A percentile compares a stretch with the other conserved stretches of the same genome.
Evolutionary conservation across 2,113 vertebrate species (phyloP).

Genomic region (Xyrauchen texanus): DNA sequence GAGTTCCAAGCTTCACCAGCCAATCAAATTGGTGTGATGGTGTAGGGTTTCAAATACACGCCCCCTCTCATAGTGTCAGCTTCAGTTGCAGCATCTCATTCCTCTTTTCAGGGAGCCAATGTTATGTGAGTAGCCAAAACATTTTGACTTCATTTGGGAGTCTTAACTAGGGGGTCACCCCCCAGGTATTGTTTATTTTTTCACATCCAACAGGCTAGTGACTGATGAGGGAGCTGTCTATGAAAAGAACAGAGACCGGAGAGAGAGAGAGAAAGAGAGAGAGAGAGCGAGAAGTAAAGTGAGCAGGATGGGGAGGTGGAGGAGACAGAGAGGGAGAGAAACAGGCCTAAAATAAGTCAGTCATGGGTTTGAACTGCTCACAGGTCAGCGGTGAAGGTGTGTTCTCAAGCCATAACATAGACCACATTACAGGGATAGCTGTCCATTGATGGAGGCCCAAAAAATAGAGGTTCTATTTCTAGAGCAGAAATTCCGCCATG

Average conservation of each 20-base stretch:
- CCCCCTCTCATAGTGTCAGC: too few relatives aligned
- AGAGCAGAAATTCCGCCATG: constrained; percentile 72
- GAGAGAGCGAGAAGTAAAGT: constrained; percentile 9
- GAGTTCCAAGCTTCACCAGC: too few relatives aligned
- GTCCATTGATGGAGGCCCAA: constrained; percentile 63
- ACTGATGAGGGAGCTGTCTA: constrained; percentile 68
- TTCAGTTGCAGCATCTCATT: too few relatives aligned
- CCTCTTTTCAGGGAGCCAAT: too few relatives aligned
- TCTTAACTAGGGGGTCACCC: constrained; percentile 42
- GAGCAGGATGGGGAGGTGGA: constrained; percentile 38
- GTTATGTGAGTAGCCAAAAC: too few relatives aligned
- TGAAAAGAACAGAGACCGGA: too few relatives aligned
- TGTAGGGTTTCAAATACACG: too few relatives aligned
- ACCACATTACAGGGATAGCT: constrained; percentile 74
- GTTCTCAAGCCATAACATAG: constrained; percentile 66
- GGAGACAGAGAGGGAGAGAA: constrained; percentile 28
- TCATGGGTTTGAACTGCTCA: constrained; percentile 63
- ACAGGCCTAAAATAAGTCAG: constrained; percentile 74
- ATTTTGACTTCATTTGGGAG: too few relatives aligned
- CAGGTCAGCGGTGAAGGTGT: constrained; percentile 52
- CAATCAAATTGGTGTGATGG: too few relatives aligned
- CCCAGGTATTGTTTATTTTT: constrained; percentile 67
- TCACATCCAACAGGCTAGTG: constrained; percentile 70
- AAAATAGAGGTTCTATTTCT: constrained; percentile 79
- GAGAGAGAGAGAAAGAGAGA: background rate